These are phyloP conservation scores for Dioctria rufipes DNA, from an alignment of 2,888 invertebrate genomes.

Conservation along the genomic window DNA sequence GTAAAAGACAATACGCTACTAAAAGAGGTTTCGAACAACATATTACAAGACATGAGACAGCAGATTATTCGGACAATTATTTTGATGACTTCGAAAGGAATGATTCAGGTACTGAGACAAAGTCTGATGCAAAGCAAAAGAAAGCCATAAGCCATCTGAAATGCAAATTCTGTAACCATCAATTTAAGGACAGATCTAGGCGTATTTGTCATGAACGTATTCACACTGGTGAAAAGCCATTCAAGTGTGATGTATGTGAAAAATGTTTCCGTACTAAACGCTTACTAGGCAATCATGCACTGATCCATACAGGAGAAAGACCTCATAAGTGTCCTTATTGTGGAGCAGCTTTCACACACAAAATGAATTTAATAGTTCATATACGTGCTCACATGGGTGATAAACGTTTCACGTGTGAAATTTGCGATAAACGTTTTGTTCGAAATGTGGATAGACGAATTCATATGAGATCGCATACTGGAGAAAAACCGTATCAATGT, in stretches of 20 bases:
- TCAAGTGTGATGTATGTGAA: constrained; percentile 18
- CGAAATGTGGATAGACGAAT: constrained; percentile 34
- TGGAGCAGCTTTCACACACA: constrained; percentile 41
- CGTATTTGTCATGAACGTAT: constrained; percentile 30
- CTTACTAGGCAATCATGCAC: constrained; percentile 13
- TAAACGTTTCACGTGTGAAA: constrained; percentile 44
- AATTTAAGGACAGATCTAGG: constrained; percentile 13
- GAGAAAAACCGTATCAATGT: constrained; percentile 63
- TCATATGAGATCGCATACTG: constrained; percentile 52
- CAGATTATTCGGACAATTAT: neutral
- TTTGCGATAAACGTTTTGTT: constrained; percentile 49
- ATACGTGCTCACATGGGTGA: constrained; percentile 37
- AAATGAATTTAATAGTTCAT: constrained; percentile 40
- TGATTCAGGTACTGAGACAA: neutral
- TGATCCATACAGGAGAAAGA: constrained; percentile 38
- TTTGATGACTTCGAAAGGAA: neutral
- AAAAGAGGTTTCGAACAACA: constrained; percentile 10
- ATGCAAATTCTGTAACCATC: constrained; percentile 21
- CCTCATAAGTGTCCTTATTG: constrained; percentile 40
- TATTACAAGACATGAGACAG: constrained; percentile 1
- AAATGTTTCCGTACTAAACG: constrained; percentile 30
- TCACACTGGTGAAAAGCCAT: constrained; percentile 48
- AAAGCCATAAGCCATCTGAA: neutral
- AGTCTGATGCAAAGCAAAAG: no score
- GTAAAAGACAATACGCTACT: constrained; percentile 6